Conservation (phyloP, 2,113 vertebrate genomes). For the Ailurus styani region DNA sequence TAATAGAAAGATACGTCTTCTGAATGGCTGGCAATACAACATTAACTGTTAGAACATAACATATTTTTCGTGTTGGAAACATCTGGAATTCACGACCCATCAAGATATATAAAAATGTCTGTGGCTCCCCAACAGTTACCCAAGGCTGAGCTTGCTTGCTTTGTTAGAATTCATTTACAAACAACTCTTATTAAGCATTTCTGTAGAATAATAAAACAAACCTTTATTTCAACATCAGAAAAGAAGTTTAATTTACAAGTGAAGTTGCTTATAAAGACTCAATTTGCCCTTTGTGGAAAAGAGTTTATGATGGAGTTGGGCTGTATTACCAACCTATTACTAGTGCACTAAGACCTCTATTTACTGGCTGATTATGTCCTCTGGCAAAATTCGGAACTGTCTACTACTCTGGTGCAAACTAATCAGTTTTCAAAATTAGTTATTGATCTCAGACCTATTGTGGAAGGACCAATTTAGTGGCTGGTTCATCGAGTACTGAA, state of each 20-base stretch:
- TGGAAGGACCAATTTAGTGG: slow-evolving; percentile 86
- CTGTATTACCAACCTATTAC: slow-evolving; percentile 81
- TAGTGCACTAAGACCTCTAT: slow-evolving; percentile 84
- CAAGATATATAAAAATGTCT: slow-evolving; percentile 80
- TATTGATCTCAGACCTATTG: slow-evolving; percentile 92
- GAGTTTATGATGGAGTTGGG: slow-evolving; percentile 68
- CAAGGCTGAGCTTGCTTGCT: slow-evolving; percentile 75
- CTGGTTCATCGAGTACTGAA: slow-evolving; percentile 86
- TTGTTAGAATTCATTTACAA: slow-evolving; percentile 77
- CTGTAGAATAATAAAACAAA: slow-evolving; percentile 69
- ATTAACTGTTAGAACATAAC: slow-evolving; percentile 80
- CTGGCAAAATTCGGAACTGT: slow-evolving; percentile 89
- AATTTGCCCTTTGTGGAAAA: slow-evolving; percentile 59
- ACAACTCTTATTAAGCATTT: slow-evolving; percentile 70
- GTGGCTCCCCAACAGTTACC: slow-evolving; percentile 76
- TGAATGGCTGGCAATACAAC: slow-evolving; percentile 79
- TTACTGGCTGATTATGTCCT: slow-evolving; percentile 96
- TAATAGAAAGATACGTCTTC: slow-evolving; percentile 83
- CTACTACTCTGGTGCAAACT: slow-evolving; percentile 92
- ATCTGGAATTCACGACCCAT: slow-evolving; percentile 81
- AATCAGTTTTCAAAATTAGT: slow-evolving; percentile 99
- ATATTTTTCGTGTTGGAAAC: slow-evolving; percentile 85
- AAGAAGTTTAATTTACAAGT: slow-evolving; percentile 65
- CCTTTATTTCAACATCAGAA: slow-evolving; percentile 67
- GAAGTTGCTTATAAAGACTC: slow-evolving; percentile 61